phyloP scores from a whole-genome alignment of 1,140 invertebrate genomes.

The Saccostrea cuccullata region DNA sequence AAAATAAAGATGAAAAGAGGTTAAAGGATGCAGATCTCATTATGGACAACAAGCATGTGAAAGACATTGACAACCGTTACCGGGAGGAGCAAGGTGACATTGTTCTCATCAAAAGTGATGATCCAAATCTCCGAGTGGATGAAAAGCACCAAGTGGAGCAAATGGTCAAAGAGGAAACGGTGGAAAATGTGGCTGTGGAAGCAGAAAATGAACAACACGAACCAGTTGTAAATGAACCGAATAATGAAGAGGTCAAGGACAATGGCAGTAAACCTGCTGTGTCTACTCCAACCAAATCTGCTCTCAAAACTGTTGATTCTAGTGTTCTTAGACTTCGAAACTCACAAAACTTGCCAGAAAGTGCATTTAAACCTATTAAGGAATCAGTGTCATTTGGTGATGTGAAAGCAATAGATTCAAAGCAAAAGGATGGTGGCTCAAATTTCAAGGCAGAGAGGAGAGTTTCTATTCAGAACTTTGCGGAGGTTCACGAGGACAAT shows the following conservation, averaged over 20 bases:
- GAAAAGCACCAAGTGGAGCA: constrained; percentile 68
- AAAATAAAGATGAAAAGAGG: constrained; percentile 58
- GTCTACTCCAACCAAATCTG: neutral
- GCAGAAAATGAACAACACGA: constrained; percentile 46
- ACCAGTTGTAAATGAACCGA: constrained; percentile 61
- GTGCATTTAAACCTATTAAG: constrained; percentile 26
- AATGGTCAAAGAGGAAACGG: constrained; percentile 69
- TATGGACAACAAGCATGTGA: constrained; percentile 65
- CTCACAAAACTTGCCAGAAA: neutral
- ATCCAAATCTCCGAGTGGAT: constrained; percentile 55
- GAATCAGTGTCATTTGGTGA: neutral
- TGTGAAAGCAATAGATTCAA: neutral
- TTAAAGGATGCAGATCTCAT: constrained; percentile 70
- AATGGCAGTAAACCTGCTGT: constrained; percentile 5
- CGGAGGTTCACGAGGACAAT: neutral
- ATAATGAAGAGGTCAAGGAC: constrained; percentile 61
- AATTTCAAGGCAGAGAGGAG: constrained; percentile 36
- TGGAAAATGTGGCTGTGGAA: constrained; percentile 60
- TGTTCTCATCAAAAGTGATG: constrained; percentile 55
- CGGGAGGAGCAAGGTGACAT: constrained; percentile 71
- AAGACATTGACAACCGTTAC: constrained; percentile 71
- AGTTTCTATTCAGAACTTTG: constrained; percentile 41
- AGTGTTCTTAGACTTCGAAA: constrained; percentile 5
- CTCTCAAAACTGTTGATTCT: constrained; percentile 26
- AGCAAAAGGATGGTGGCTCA: neutral